Percentiles rank a stretch among this genome's conserved stretches.
These are phyloP conservation scores for Siniperca chuatsi DNA, from an alignment of 2,113 vertebrate species.

Conservation along the genomic window DNA sequence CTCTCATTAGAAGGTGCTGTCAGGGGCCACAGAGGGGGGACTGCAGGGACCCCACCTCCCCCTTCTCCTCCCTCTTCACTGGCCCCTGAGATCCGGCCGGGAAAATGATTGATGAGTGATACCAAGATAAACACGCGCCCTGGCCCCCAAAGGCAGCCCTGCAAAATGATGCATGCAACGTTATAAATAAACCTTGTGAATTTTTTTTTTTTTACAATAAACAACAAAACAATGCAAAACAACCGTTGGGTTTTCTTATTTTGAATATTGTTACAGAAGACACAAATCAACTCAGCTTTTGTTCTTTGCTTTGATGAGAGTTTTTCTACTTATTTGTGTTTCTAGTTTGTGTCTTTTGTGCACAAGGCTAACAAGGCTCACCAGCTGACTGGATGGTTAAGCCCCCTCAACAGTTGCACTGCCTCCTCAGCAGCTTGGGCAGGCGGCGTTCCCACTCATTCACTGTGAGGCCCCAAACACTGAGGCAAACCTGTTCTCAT, in stretches of 20 bases:
- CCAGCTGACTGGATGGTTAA: slow-evolving; percentile 75
- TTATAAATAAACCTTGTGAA: slow-evolving; percentile 79
- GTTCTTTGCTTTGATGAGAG: slow-evolving; percentile 55
- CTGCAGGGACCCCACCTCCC: slow-evolving; percentile 72
- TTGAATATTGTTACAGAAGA: slow-evolving; percentile 40
- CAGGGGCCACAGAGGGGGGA: slow-evolving; percentile 81
- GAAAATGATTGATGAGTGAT: slow-evolving; percentile 87
- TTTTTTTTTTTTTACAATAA: slow-evolving; percentile 47
- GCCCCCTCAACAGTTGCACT: slow-evolving; percentile 56
- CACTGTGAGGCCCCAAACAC: slow-evolving; percentile 58
- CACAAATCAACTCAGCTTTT: slow-evolving; percentile 45
- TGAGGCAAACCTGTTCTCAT: slow-evolving; percentile 65
- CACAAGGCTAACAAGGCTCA: slow-evolving; percentile 74
- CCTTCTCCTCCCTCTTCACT: slow-evolving; percentile 60
- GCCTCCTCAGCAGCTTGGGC: slow-evolving; percentile 61
- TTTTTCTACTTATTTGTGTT: slow-evolving; percentile 22
- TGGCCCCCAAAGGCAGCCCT: slow-evolving; percentile 75
- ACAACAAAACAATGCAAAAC: slow-evolving; percentile 76
- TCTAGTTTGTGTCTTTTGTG: slow-evolving; percentile 9
- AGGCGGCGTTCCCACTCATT: slow-evolving; percentile 68
- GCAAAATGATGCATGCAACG: slow-evolving; percentile 81
- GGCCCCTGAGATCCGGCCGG: slow-evolving; percentile 78
- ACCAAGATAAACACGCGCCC: slow-evolving; percentile 82
- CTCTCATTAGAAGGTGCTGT: slow-evolving; percentile 87
- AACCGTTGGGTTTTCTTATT: slow-evolving; percentile 54